Conservation (phyloP, 2,888 invertebrate species). For the Brachypterus glaber region DNA sequence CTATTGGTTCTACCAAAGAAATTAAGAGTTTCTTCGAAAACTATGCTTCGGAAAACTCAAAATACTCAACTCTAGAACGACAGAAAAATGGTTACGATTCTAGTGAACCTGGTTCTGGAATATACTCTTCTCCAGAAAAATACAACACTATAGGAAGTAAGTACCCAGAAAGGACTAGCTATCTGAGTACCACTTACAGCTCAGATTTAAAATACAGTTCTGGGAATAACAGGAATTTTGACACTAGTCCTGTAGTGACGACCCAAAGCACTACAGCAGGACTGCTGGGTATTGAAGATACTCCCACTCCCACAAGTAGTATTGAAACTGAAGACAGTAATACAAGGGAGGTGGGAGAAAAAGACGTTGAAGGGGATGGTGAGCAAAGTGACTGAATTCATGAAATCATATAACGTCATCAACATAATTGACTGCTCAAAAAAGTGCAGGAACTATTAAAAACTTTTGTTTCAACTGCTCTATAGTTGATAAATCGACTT, state of each 20-base stretch:
- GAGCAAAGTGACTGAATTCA: slow-evolving; percentile 49
- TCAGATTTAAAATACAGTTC: slow-evolving; percentile 31
- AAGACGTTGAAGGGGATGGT: slow-evolving; percentile 48
- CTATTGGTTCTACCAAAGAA: slow-evolving; percentile 34
- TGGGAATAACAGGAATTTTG: slow-evolving; percentile 26
- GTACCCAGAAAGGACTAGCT: slow-evolving; percentile 32
- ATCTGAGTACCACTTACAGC: slow-evolving; percentile 31
- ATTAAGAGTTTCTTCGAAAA: slow-evolving; percentile 34
- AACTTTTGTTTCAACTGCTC: no score
- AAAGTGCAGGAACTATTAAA: no score
- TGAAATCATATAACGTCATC: no score
- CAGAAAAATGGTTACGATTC: slow-evolving; percentile 26
- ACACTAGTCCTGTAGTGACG: slow-evolving; percentile 30
- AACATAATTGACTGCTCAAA: no score
- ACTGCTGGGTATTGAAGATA: slow-evolving; percentile 40
- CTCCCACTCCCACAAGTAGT: slow-evolving; percentile 49
- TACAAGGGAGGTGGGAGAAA: slow-evolving; percentile 45
- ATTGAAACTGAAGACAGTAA: slow-evolving; percentile 50
- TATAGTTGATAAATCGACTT: no score
- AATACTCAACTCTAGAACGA: slow-evolving; percentile 29
- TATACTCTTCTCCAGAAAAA: slow-evolving; percentile 28
- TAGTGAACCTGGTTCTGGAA: no score
- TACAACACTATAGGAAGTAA: slow-evolving; percentile 33
- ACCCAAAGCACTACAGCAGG: slow-evolving; percentile 14
- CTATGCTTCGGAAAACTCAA: slow-evolving; percentile 28